These are phyloP conservation scores for Scaptomyza hsui DNA, from an alignment of 1,140 invertebrate species.

Conservation along the genomic window DNA sequence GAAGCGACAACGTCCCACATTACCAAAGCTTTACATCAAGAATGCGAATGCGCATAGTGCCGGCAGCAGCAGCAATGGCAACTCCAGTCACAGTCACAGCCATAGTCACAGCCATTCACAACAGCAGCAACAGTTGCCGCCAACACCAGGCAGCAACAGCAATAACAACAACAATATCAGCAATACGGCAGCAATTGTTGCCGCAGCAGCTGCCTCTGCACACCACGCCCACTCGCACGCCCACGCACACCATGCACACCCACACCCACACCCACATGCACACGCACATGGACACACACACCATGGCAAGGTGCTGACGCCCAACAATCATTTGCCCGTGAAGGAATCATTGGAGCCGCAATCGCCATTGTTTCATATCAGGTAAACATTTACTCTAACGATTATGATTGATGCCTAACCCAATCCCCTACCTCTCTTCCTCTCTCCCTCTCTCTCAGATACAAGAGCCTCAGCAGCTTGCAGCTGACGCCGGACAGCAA, in stretches of 20 bases:
- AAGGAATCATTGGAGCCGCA: conserved; percentile 79
- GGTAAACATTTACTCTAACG: conserved; percentile 47
- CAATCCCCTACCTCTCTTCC: background rate
- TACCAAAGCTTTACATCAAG: conserved; percentile 91
- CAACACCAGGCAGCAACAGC: conserved; percentile 24
- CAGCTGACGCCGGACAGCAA: conserved; percentile 81
- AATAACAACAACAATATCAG: conserved; percentile 35
- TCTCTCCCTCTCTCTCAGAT: conserved; percentile 49
- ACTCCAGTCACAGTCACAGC: conserved; percentile 71
- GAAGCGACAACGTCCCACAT: conserved; percentile 86
- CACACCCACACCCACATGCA: conserved; percentile 3
- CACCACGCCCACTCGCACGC: conserved; percentile 54
- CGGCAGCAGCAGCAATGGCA: conserved; percentile 79
- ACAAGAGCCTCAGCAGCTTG: conserved; percentile 83
- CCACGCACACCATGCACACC: conserved; percentile 17
- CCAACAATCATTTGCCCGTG: conserved; percentile 77
- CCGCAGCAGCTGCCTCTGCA: conserved; percentile 59
- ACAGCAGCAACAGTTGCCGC: conserved; percentile 40
- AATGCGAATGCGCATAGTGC: conserved; percentile 84
- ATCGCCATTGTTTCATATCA: conserved; percentile 83
- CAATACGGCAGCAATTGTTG: conserved; percentile 57
- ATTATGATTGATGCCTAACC: background rate
- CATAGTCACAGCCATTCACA: conserved; percentile 53
- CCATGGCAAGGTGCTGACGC: conserved; percentile 79
- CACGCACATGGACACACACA: conserved; percentile 48